Conservation (phyloP, 2,113 vertebrate species). For the Barbus barbus region DNA sequence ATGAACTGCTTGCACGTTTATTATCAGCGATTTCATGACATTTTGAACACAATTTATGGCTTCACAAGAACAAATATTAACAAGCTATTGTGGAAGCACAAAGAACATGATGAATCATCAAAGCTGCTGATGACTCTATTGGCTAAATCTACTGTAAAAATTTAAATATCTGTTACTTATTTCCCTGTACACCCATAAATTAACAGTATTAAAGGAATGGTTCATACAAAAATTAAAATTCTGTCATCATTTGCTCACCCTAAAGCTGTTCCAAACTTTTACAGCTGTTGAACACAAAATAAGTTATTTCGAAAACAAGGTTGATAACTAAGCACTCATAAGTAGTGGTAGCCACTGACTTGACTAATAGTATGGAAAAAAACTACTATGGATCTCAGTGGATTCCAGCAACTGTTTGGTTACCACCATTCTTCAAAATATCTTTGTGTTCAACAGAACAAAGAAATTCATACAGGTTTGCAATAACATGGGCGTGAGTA, state of each 20-base stretch:
- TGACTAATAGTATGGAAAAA: too few species aligned
- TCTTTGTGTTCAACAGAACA: too few species aligned
- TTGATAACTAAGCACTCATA: not conserved
- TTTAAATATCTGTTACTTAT: not conserved
- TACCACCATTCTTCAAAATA: too few species aligned
- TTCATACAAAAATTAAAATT: not conserved
- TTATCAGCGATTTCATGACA: not conserved
- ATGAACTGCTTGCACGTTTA: not conserved
- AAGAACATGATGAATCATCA: not conserved
- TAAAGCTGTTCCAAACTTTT: not conserved
- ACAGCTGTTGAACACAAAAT: not conserved
- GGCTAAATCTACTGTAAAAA: not conserved
- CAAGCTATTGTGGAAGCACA: not conserved
- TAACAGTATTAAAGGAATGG: not conserved
- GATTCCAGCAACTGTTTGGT: too few species aligned
- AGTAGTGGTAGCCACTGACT: too few species aligned
- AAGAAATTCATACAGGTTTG: too few species aligned
- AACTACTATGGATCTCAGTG: too few species aligned
- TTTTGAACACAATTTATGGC: conserved; percentile 15
- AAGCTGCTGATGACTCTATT: not conserved
- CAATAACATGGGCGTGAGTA: too few species aligned
- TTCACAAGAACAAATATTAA: not conserved
- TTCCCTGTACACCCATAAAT: not conserved
- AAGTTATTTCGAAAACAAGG: not conserved
- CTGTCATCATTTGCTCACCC: not conserved